Evolutionary conservation across 64 coral and sea anemone species (phyloP).

Genomic region (Actinia tenebrosa): DNA sequence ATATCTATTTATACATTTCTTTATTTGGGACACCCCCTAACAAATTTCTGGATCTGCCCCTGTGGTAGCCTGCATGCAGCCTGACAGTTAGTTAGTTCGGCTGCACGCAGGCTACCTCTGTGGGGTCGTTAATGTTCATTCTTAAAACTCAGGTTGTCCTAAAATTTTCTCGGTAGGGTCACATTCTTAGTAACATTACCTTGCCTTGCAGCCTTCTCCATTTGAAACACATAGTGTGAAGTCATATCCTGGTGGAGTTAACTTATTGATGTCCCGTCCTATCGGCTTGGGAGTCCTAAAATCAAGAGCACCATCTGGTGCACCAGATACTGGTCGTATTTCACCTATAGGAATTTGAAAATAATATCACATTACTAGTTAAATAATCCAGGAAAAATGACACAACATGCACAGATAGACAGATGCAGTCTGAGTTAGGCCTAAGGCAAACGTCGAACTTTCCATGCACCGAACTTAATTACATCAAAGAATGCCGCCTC

Average conservation of each 20-base stretch:
- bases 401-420: not conserved
- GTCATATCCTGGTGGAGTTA: slow-evolving; percentile 65
- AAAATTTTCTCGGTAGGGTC: too few species aligned
- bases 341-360: slow-evolving; percentile 39
- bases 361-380: not conserved
- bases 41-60: too few species aligned
- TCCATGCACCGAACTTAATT: too few species aligned
- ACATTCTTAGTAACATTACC: slow-evolving; percentile 8
- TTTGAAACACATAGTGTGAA: slow-evolving; percentile 53
- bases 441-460: too few species aligned
- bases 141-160: too few species aligned
- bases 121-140: too few species aligned
- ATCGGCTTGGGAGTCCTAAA: slow-evolving; percentile 75
- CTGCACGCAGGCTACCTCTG: too few species aligned
- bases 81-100: too few species aligned
- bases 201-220: slow-evolving; percentile 43
- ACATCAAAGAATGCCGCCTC: too few species aligned
- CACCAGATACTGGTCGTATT: slow-evolving; percentile 60
- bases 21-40: too few species aligned
- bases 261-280: slow-evolving; percentile 76
- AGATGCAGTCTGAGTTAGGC: not conserved
- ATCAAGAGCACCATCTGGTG: slow-evolving; percentile 78
- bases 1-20: too few species aligned
- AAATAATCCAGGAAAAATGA: not conserved
- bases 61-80: too few species aligned